Evolutionary conservation across 2,888 invertebrate genomes (phyloP), one percentile per base, ranked within the genome.

Genomic region (Morpho deidamia): DNA sequence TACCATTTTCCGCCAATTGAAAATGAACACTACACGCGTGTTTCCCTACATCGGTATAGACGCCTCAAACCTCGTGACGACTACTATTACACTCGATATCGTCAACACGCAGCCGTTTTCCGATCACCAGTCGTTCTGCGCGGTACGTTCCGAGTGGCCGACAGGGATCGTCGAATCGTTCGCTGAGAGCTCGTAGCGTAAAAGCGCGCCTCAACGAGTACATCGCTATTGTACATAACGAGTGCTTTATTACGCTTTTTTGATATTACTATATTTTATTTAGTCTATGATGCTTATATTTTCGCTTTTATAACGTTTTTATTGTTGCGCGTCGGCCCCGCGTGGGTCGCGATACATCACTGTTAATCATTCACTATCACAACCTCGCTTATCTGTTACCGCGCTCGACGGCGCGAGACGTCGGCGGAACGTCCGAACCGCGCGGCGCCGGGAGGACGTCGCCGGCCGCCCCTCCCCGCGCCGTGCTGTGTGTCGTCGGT

Each of bases 231-330:
- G 83, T 83, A 84, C 73, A 83, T 83, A 79, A 74, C 65, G 78
- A 82, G 82, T 86, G 85, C 84, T 87, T 83, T 81, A 80, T 78
- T 82, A 84, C 81, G 85, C 83, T 86, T 85, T 77, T 79, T 85
- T 82, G 74, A 82, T 83, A 81, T 82, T 78, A 76, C 61, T 61
- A 58, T 62, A 66, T 74, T 79, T 77, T 77, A 66, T 69, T 69
- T 68, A 65, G 61, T 62, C 55, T 72, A 70, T 64, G 60, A 68
- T 69, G 69, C 71, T 71, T 75, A 72, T 72, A 69, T 72, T 73
- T 74, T 76, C 69, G 74, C 70, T 77, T 74, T 74, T 72, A 70
- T 66, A 67, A 69, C 69, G 44, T 58, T 49, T 51, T 33, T 34
- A 32, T 48, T 32, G 51, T 33, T 11, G 56, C 41, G 41, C 11